phyloP scores from a whole-genome alignment of 2,888 invertebrate genomes.

The Hofmannophila pseudospretella region DNA sequence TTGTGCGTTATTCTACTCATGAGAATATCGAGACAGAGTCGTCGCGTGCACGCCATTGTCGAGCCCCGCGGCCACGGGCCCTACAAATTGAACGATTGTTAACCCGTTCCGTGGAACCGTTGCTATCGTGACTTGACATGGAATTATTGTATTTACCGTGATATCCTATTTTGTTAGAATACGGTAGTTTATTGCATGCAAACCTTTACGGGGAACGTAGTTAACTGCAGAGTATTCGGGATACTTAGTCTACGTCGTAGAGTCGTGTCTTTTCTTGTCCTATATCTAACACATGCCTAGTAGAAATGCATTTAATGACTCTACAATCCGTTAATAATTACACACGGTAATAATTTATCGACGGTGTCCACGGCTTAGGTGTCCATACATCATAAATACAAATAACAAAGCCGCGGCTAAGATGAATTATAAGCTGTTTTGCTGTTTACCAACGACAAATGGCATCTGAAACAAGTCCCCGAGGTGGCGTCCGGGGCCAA shows the following conservation, averaged over 20 bases:
- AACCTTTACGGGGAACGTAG: background rate
- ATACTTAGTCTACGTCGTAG: too few species aligned
- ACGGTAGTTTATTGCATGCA: conserved; percentile 12
- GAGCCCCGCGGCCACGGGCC: conserved; percentile 47
- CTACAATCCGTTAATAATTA: conserved; percentile 33
- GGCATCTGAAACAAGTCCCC: conserved; percentile 53
- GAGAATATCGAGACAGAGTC: conserved; percentile 61
- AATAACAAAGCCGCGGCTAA: conserved; percentile 49
- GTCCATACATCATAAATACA: conserved; percentile 46
- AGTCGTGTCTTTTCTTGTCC: too few species aligned
- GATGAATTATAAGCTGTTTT: conserved; percentile 58
- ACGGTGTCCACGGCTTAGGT: conserved; percentile 22
- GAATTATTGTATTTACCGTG: conserved; percentile 59
- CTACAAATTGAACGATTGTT: conserved; percentile 77
- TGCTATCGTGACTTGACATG: conserved; percentile 67
- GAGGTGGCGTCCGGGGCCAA: conserved; percentile 47
- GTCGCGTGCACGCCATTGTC: conserved; percentile 71
- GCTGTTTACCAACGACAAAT: conserved; percentile 59
- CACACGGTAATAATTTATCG: conserved; percentile 35
- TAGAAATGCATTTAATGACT: too few species aligned
- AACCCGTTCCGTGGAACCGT: conserved; percentile 56
- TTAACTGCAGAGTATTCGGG: background rate
- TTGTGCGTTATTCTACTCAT: conserved; percentile 75
- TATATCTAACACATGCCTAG: too few species aligned
- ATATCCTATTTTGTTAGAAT: conserved; percentile 47